phyloP scores from a whole-genome alignment of 2,888 invertebrate species.

The Formica aserva region DNA sequence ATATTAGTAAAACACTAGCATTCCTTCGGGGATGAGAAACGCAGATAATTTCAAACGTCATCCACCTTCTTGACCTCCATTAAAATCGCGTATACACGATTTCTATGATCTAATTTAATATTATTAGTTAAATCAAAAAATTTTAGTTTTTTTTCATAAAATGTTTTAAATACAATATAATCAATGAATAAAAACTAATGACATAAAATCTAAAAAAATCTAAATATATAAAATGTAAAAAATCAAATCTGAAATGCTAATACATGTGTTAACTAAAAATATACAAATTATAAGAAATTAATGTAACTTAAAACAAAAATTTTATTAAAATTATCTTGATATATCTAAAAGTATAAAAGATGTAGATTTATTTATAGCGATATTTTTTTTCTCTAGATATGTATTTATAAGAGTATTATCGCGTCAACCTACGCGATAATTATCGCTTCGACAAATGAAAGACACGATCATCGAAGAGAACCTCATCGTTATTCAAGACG shows the following conservation, averaged over 20 bases:
- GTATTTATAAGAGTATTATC: neutral
- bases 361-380: neutral
- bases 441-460: constrained; percentile 25
- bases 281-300: neutral
- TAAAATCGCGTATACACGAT: neutral
- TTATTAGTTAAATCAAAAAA: neutral
- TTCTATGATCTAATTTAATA: neutral
- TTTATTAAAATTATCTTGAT: neutral
- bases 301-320: neutral
- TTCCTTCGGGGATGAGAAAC: constrained; percentile 42
- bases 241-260: neutral
- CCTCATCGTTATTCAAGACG: constrained; percentile 4
- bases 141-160: neutral
- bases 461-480: constrained; percentile 13
- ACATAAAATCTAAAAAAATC: neutral
- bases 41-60: constrained; percentile 63
- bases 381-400: neutral
- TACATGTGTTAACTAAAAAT: neutral
- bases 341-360: neutral
- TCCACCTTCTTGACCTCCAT: neutral
- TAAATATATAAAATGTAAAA: neutral
- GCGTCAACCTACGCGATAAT: neutral
- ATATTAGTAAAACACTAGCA: constrained; percentile 68
- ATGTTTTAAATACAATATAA: neutral
- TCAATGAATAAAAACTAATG: neutral